Percentiles rank a stretch among this genome's conserved stretches.
These are phyloP conservation scores for Bombus superbus DNA, from an alignment of 1,140 invertebrate species.

Conservation along the genomic window DNA sequence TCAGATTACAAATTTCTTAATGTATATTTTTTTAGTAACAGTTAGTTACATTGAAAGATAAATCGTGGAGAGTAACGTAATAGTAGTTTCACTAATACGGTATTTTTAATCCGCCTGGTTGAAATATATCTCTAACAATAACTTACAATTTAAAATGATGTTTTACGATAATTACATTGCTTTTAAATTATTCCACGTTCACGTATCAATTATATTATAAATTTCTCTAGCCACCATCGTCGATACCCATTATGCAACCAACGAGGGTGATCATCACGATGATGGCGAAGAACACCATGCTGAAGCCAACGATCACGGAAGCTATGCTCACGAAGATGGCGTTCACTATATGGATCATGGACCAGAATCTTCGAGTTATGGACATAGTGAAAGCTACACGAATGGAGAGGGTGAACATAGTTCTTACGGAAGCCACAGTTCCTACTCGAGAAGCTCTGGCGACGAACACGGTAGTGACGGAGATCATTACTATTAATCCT, in stretches of 20 bases:
- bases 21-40: neutral
- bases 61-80: no score
- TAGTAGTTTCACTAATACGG: no score
- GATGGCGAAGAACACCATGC: constrained; percentile 54
- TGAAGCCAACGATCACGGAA: constrained; percentile 60
- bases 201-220: neutral
- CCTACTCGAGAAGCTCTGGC: constrained; percentile 68
- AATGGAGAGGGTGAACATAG: constrained; percentile 63
- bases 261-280: constrained; percentile 63
- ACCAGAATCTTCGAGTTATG: constrained; percentile 57
- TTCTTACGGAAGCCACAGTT: constrained; percentile 69
- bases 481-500: constrained; percentile 65
- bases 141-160: neutral
- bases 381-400: constrained; percentile 68
- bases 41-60: no score
- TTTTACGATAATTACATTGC: neutral
- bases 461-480: constrained; percentile 47
- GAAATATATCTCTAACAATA: neutral
- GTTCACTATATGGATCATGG: constrained; percentile 61
- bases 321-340: constrained; percentile 50
- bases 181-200: neutral
- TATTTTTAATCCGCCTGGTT: neutral
- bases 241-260: constrained; percentile 70
- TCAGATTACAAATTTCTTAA: neutral
- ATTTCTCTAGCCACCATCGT: constrained; percentile 70